Evolutionary conservation across 1,140 invertebrate species (phyloP).

Genomic region (Sinonovacula constricta): DNA sequence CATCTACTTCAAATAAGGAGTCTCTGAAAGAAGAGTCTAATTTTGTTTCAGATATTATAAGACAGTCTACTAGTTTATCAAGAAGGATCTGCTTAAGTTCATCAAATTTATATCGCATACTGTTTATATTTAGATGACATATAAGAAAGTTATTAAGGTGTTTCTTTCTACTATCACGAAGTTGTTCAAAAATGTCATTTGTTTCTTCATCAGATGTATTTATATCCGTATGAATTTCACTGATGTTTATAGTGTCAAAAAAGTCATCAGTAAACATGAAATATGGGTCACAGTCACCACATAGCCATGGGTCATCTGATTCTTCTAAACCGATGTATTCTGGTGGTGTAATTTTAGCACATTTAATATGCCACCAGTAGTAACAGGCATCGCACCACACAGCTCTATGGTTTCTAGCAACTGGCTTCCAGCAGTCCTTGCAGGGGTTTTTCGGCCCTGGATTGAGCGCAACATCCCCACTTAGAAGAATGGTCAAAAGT

Average conservation of each 20-base stretch:
- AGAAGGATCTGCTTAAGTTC: slow-evolving; percentile 16
- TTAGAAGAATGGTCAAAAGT: no score
- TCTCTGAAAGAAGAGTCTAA: slow-evolving; percentile 12
- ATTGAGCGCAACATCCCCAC: not conserved
- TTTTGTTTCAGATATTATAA: slow-evolving; percentile 45
- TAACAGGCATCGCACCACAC: slow-evolving; percentile 1
- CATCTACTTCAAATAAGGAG: not conserved
- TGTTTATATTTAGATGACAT: slow-evolving; percentile 45
- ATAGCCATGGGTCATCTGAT: not conserved
- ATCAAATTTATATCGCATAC: slow-evolving; percentile 38
- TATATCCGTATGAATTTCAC: not conserved
- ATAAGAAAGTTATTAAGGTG: slow-evolving; percentile 37
- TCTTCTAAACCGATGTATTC: no score
- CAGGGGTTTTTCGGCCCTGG: slow-evolving; percentile 14
- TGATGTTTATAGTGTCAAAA: not conserved
- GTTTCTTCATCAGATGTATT: not conserved
- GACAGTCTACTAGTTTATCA: slow-evolving; percentile 27
- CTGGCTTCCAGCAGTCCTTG: not conserved
- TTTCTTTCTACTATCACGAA: not conserved
- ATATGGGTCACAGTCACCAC: not conserved
- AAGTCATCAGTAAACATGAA: not conserved
- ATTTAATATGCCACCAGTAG: slow-evolving; percentile 29
- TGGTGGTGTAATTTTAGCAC: slow-evolving; percentile 17
- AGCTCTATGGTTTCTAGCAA: not conserved
- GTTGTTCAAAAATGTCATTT: not conserved